Percentiles rank a stretch among this genome's conserved stretches.
Evolutionary conservation across 2,113 vertebrate genomes (phyloP).

Genomic region (Tamias sibiricus): DNA sequence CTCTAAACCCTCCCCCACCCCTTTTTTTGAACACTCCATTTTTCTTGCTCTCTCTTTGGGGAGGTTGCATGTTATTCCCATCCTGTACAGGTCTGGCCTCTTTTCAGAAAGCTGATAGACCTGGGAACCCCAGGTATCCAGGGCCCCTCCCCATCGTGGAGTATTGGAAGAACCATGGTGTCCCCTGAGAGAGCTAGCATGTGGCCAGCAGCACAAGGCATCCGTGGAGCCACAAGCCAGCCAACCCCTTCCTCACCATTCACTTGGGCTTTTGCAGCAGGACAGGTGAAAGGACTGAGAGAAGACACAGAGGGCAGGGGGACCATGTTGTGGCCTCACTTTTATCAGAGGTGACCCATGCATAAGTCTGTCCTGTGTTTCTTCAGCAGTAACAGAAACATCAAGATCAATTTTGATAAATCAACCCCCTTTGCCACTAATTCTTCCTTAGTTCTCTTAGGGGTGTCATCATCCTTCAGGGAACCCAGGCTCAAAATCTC

Average conservation of each 20-base stretch:
- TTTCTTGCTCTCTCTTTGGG: not conserved
- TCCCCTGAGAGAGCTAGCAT: not conserved
- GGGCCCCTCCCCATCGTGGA: not conserved
- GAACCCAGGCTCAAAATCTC: not conserved
- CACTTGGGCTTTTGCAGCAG: not conserved
- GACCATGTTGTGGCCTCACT: too few species aligned
- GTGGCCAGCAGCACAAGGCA: not conserved
- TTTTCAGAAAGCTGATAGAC: not conserved
- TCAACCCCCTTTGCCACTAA: not conserved
- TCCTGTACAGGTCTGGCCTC: not conserved
- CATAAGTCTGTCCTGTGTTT: not conserved
- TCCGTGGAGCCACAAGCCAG: rapidly evolving
- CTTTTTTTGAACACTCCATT: not conserved
- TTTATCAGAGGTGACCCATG: not conserved
- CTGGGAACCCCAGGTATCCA: not conserved
- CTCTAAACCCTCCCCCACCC: not conserved
- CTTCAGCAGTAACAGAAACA: not conserved
- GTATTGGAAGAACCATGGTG: not conserved
- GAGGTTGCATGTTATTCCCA: not conserved
- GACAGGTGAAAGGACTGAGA: not conserved
- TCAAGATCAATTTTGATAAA: not conserved
- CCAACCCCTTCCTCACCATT: not conserved
- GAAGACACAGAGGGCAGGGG: not conserved
- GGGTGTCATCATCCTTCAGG: not conserved
- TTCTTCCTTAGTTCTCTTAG: not conserved